Evolutionary conservation across 1,140 invertebrate genomes (phyloP), one percentile per base, ranked within the genome.

Genomic region (Schlechtendalia chinensis): DNA sequence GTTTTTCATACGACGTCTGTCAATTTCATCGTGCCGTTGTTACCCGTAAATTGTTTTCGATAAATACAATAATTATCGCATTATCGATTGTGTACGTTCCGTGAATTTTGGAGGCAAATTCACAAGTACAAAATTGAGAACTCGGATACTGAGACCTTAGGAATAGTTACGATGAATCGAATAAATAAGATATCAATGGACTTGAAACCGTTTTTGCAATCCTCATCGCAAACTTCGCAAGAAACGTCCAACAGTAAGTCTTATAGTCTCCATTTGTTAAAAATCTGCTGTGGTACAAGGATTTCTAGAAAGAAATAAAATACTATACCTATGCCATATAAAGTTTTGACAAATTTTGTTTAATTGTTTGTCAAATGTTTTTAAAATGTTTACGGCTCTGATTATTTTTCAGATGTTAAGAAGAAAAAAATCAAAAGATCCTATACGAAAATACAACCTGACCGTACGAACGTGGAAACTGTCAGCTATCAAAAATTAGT

Each of bases 401-500:
- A 5, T 74, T 56, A 58, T 45, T 45, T 75, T 75, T 16, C 29
- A 75, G 56, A 27, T 39, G 32, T 29, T 6, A 75, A 75, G 27
- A 63, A 79, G 47, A 79, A 29, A 79, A 79, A 27, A 50, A 79
- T 11, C 22, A 79, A 79, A 79, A 19, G 75, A n/a, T 39, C 75
- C 29, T 79, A 79, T 14, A 24, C 56, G 6, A 79, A 79, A 79
- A 12, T 32, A n/a, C n/a, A 63, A 29, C 58, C 39, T 14, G 75
- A 79, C 14, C 75, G 58, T 45, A 27, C 58, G 11, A 61, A 63
- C 11, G 10, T 63, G 5, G 75, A 79, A 79, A 79, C 75, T 27
- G 58, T 79, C 3, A 63, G 16, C 14, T 89, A 88, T 80, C 88
- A 88, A 79, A 87, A 87, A 81, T 82, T 89, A 8, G 88, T 89